phyloP scores from a whole-genome alignment of 2,888 invertebrate species.

The Ischnura elegans region DNA sequence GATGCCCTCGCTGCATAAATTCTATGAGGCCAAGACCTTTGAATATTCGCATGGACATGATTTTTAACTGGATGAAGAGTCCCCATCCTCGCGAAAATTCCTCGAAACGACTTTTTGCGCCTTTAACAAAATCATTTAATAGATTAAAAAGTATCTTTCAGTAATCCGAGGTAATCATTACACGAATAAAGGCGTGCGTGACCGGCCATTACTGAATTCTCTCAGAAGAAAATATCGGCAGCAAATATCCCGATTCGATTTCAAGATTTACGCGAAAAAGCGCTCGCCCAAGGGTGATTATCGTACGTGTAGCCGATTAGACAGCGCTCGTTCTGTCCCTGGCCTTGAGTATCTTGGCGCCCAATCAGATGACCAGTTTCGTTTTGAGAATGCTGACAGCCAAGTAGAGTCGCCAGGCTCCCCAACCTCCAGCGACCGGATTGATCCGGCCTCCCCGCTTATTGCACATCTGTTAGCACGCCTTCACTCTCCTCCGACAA shows the following conservation, averaged over 20 bases:
- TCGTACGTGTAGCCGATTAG: not conserved
- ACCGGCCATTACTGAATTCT: not conserved
- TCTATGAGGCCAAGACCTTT: no score
- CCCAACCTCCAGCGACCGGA: not conserved
- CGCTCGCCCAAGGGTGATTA: not conserved
- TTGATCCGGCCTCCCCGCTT: not conserved
- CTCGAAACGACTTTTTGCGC: no score
- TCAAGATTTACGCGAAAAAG: not conserved
- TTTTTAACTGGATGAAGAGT: no score
- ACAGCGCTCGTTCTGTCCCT: not conserved
- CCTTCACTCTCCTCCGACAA: not conserved
- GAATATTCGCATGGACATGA: no score
- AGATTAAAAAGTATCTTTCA: no score
- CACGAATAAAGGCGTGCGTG: no score
- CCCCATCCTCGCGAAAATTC: no score
- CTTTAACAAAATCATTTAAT: no score
- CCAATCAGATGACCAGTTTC: constrained; percentile 25
- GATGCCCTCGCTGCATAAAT: no score
- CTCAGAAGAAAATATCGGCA: not conserved
- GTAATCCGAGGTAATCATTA: no score
- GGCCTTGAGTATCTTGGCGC: not conserved
- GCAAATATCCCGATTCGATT: not conserved
- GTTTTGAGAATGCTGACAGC: constrained; percentile 15
- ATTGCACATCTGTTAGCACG: not conserved
- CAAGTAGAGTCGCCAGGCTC: not conserved